Conservation (phyloP, 64 coral and sea anemone genomes). For the Pocillopora damicornis region DNA sequence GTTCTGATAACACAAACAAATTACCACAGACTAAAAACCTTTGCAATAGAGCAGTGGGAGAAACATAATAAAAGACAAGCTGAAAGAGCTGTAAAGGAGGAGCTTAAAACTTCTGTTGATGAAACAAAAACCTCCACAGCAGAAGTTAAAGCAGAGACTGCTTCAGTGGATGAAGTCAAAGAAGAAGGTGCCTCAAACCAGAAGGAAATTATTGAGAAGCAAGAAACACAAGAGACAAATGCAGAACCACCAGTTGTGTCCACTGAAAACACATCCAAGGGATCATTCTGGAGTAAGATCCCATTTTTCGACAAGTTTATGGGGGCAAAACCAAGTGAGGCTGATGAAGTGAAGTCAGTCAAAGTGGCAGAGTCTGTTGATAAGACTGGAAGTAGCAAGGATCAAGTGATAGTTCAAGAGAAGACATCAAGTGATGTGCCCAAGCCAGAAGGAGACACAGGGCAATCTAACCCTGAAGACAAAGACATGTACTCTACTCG, state of each 20-base stretch:
- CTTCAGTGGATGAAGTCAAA: neutral
- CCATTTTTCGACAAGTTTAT: slow-evolving; percentile 68
- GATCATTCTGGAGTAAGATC: slow-evolving; percentile 65
- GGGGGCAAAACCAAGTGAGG: slow-evolving; percentile 7
- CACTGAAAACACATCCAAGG: neutral
- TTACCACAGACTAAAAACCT: slow-evolving; percentile 59
- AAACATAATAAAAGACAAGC: slow-evolving; percentile 38
- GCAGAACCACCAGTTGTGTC: neutral
- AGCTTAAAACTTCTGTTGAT: slow-evolving; percentile 16
- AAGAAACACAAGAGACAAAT: neutral
- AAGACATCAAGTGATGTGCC: neutral
- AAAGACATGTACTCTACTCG: slow-evolving; percentile 90
- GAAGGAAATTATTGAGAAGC: too few relatives aligned
- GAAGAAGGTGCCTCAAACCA: neutral
- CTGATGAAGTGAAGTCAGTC: neutral
- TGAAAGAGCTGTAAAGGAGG: slow-evolving; percentile 7
- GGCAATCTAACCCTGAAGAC: slow-evolving; percentile 89
- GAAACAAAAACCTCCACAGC: neutral
- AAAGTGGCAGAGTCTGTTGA: neutral
- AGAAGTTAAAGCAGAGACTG: neutral
- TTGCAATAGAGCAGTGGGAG: slow-evolving; percentile 23
- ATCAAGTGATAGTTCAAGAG: slow-evolving; percentile 12
- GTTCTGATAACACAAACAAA: slow-evolving; percentile 52
- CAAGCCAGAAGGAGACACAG: slow-evolving; percentile 59
- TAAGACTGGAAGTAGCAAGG: neutral